phyloP scores from a whole-genome alignment of 1,140 invertebrate genomes.

The Euwallacea similis region DNA sequence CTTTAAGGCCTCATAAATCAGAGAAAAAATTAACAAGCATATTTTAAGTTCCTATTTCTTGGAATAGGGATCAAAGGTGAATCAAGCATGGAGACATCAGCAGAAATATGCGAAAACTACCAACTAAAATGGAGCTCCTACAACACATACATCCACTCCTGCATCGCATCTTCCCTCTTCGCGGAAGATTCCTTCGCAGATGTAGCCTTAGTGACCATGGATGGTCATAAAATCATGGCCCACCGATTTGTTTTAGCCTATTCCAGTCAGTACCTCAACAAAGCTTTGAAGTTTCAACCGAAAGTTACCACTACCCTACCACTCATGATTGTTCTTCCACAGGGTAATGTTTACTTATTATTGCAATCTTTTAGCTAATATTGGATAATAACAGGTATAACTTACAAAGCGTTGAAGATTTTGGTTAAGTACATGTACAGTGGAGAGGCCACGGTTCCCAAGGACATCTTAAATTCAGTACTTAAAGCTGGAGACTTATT shows the following conservation, averaged over 20 bases:
- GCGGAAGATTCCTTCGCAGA: constrained; percentile 78
- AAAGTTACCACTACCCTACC: constrained; percentile 60
- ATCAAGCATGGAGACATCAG: constrained; percentile 38
- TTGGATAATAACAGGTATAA: constrained; percentile 58
- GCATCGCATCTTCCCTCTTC: constrained; percentile 74
- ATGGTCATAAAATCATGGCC: constrained; percentile 78
- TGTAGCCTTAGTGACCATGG: constrained; percentile 78
- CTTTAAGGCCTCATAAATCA: no score
- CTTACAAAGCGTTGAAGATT: constrained; percentile 74
- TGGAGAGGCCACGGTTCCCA: constrained; percentile 82
- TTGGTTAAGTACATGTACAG: constrained; percentile 82
- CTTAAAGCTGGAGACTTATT: constrained; percentile 77
- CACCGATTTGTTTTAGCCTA: constrained; percentile 86
- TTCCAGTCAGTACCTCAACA: constrained; percentile 63
- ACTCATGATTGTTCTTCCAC: constrained; percentile 75
- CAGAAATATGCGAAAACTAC: constrained; percentile 66
- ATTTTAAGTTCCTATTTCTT: no score
- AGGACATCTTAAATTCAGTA: constrained; percentile 77
- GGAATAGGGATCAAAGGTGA: no score
- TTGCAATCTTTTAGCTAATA: neutral
- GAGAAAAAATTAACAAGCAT: no score
- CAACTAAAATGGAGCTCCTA: constrained; percentile 87
- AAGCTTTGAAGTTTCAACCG: constrained; percentile 59
- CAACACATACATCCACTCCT: constrained; percentile 75
- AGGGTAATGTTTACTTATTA: constrained; percentile 50